Conservation (phyloP, 2,888 invertebrate genomes). For the Lasioglossum pauxillum region DNA sequence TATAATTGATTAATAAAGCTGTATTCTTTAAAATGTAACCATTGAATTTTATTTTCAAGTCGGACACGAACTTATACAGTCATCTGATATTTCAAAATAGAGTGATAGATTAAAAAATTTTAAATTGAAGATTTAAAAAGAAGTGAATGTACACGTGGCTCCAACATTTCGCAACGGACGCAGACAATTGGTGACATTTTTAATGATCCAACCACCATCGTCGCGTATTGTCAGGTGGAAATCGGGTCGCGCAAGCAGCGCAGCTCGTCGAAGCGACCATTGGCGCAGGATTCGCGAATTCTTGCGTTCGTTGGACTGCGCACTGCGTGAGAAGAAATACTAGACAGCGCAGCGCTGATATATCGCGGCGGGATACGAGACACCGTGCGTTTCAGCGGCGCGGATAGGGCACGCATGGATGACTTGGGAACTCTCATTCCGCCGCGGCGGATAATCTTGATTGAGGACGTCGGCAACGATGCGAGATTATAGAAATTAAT, state of each 20-base stretch:
- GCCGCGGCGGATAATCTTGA: slow-evolving; percentile 67
- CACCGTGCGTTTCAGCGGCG: slow-evolving; percentile 55
- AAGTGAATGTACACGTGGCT: no score
- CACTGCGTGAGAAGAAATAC: slow-evolving; percentile 74
- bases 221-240: background rate
- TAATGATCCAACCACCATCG: background rate
- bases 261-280: background rate
- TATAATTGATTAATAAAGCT: no score
- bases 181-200: no score
- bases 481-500: slow-evolving; percentile 63
- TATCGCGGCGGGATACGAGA: slow-evolving; percentile 70
- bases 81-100: no score
- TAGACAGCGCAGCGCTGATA: slow-evolving; percentile 70
- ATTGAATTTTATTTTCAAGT: no score
- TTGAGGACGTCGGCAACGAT: slow-evolving; percentile 61
- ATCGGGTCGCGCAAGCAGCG: background rate
- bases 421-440: slow-evolving; percentile 71
- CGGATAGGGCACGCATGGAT: slow-evolving; percentile 74
- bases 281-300: slow-evolving; percentile 44
- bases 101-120: no score
- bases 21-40: no score
- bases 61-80: no score
- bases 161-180: no score
- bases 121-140: no score
- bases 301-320: slow-evolving; percentile 67